Evolutionary conservation across 2,797 vertebrate genomes (phyloP), one percentile per base, ranked within the genome.

Genomic region (Erpetoichthys calabaricus): DNA sequence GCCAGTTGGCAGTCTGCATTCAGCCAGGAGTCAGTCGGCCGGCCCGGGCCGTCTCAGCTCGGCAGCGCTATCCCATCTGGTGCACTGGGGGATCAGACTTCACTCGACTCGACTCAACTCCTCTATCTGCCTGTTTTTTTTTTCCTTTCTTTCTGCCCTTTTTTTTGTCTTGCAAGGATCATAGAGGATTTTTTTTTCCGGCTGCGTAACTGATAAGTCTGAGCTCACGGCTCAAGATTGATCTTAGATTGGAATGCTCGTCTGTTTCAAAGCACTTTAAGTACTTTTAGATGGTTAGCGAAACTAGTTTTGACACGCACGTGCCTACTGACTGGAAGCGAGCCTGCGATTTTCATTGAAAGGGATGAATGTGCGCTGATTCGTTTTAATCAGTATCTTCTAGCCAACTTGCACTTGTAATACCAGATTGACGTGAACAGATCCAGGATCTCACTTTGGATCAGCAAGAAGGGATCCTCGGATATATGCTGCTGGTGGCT

Each of bases 1-100:
- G 70, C 82, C 83, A 72, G 80, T 86, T 70, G 82, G 81, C 81
- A 67, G 69, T 68, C 73, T 63, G 62, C 61, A 54, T 63, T 64
- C 63, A 67, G 68, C 70, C 67, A 67, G 71, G 70, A 69, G 45
- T 67, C 66, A 74, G 62, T 67, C 25, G 25, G 25, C 25, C 25
- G 25, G 25, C 25, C 72, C 66, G 60, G 56, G 58, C 59, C 54
- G 63, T 56, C 58, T 64, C 43, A 55, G 59, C 60, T 61, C 60
- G 67, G 76, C 64, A 72, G 68, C 74, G 72, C 64, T 75, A 68
- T 67, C 70, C 64, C 62, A 68, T 68, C 68, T 75, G 54, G 63
- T 45, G 58, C 60, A 69, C 71, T 66, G 65, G 25, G 70, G 71
- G 63, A 70, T 62, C 5, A 70, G 71, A 70, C 47, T 45, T 61